phyloP scores from a whole-genome alignment of 2,797 vertebrate species.

The Crypturellus tataupa region DNA sequence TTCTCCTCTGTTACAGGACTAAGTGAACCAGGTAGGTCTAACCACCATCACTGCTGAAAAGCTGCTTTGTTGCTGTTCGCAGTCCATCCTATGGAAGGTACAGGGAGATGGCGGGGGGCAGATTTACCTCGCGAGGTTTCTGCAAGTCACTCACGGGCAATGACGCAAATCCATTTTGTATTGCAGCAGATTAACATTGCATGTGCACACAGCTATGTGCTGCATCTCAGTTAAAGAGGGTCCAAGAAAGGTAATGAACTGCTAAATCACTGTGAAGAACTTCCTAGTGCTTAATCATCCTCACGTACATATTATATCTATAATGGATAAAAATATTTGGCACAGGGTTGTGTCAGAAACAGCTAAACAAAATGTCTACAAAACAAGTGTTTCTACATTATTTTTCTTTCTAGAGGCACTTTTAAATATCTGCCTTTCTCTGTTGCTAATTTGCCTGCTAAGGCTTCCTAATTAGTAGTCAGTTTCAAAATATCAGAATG shows the following conservation, averaged over 20 bases:
- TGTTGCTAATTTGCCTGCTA: neutral
- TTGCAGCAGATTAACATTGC: neutral
- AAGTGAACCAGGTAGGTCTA: neutral
- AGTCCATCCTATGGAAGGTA: neutral
- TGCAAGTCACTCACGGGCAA: neutral
- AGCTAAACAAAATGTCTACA: neutral
- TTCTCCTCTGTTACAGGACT: neutral
- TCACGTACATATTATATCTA: neutral
- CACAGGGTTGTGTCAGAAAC: neutral
- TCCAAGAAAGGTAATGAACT: neutral
- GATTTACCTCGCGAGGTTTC: neutral
- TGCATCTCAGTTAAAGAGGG: neutral
- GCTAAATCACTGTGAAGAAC: neutral
- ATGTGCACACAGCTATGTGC: neutral
- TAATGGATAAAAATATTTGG: neutral
- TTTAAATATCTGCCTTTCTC: neutral
- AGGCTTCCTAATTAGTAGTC: neutral
- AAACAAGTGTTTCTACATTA: neutral
- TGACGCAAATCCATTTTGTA: neutral
- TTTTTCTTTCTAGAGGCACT: neutral
- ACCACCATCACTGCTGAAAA: neutral
- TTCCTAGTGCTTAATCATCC: neutral
- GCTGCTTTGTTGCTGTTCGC: neutral
- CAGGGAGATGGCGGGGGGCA: neutral
- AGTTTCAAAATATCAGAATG: neutral